Base-by-base conservation (phyloP, 2,113 vertebrate species). In the Mesocricetus auratus region DNA sequence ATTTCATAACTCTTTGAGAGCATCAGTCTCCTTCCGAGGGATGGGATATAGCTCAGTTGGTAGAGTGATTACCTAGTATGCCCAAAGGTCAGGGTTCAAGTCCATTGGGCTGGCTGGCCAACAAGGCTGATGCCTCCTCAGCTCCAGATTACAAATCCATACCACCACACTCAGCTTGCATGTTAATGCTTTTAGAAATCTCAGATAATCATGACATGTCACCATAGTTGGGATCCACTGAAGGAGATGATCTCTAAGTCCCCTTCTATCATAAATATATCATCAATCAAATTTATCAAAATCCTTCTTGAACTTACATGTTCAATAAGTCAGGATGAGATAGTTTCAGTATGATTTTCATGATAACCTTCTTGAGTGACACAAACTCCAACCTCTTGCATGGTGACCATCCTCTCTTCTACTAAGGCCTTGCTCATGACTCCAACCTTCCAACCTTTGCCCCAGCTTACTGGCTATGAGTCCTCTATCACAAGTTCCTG, bases 241-340 rank as follows among this genome's bases (percentile, higher is more conserved):
- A 88, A n/a, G 56, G 45, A 75, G 50, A 39, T 58, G 26, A 78
- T 87, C 56, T 91, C 73, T n/a, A 62, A 47, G 56, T 90, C n/a
- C n/a, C 33, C 86, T 97, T 77, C 58, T 45, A 79, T 3, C 17
- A 53, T 95, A 77, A 91, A 83, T 21, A 93, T 95, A 60, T 73
- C 93, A 96, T 91, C 92, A 50, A 13, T n/a, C 71, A 66, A 89
- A 89, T 92, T 86, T 93, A 94, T 96, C 83, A 93, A 90, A 87
- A 33, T 8, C 3, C 26, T 86, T 93, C 77, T 81, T 62, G 74
- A 89, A 94, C 77, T 92, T 86, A 77, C 68, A 87, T 82, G 68
- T 78, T 94, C 66, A 74, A 33, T 24, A 26, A 68, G 53, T 66
- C 31, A 2, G 47, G 17, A 31, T 42, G 33, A 77, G 74, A 92